Evolutionary conservation across 2,797 vertebrate genomes (phyloP).

Genomic region (Syngnathus acus): DNA sequence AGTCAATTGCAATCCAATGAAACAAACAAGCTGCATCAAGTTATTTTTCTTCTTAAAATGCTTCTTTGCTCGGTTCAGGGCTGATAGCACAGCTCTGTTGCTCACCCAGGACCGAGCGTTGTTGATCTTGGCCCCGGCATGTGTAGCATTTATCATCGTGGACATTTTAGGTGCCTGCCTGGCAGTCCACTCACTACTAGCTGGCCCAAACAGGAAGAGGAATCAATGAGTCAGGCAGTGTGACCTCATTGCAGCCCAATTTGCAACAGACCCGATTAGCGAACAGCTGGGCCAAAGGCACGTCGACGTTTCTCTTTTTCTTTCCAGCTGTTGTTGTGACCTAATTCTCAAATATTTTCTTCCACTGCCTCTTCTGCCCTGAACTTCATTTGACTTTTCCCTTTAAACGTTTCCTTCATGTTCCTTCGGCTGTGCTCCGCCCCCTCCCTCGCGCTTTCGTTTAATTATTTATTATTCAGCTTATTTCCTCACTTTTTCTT

Average conservation of each 20-base stretch:
- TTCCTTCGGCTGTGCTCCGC: not conserved
- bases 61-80: slow-evolving; percentile 24
- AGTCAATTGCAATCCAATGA: not conserved
- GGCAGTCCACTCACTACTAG: slow-evolving; percentile 52
- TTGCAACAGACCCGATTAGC: slow-evolving; percentile 64
- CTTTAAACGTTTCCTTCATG: not conserved
- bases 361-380: not conserved
- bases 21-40: not conserved
- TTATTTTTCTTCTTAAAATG: slow-evolving; percentile 27
- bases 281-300: slow-evolving; percentile 70
- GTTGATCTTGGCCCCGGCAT: slow-evolving; percentile 51
- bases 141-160: slow-evolving; percentile 55
- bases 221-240: slow-evolving; percentile 65
- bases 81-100: slow-evolving; percentile 40
- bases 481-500: slow-evolving; percentile 23
- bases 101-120: slow-evolving; percentile 43
- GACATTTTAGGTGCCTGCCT: slow-evolving; percentile 57
- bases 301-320: slow-evolving; percentile 50
- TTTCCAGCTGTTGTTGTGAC: slow-evolving; percentile 1
- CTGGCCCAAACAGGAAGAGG: slow-evolving; percentile 65
- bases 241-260: slow-evolving; percentile 74
- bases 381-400: slow-evolving; percentile 11
- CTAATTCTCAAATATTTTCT: not conserved
- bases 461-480: slow-evolving; percentile 17
- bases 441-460: slow-evolving; percentile 18